Base-by-base conservation (phyloP, 2,888 invertebrate genomes). In the Macroteleia sp. region DNA sequence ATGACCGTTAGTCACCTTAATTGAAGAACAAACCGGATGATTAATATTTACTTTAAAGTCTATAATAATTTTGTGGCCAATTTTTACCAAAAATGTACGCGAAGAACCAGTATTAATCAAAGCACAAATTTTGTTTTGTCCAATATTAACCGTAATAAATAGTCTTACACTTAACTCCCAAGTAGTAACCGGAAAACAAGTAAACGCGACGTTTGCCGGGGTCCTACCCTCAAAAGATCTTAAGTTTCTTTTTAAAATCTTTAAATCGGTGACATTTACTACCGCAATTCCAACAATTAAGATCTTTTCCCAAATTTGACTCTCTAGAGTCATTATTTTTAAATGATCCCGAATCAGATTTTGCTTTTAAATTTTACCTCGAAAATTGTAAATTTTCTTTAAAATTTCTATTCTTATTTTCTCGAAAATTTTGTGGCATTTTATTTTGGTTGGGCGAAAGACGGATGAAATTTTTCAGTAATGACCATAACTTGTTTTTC, bases 101-200 rank as follows among this genome's bases (percentile, higher is more conserved):
- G 67, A 67, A 1, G 67, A 67, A 16, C 67, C 67, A 0, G 67
- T 67, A 39, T 56, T 56, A 8, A 67, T 4, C 4, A 66, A 14
- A 22, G 66, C 66, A 17, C 20, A 5, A 12, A 66, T 16, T 14
- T 4, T 9, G 5, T 1, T 12, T 12, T 44, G 1, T 0, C 50
- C 66, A 9, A 66, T 44, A 4, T 3, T 9, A 19, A 66, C 16
- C 1, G 9, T 14, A 1, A 54, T 0, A 44, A 44, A 66, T 8
- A 66, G 25, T 14, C 66, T 30, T 5, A 54, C 20, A n/a, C 44
- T 17, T 25, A 66, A 56, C 19, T 66, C 66, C 46, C 34, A 56
- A 19, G 54, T 56, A 10, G 25, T 54, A 28, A 69, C 48, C 14
- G 57, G 67, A 57, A 69, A 69, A 69, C 57, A 69, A 0, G 54